Percentiles rank a stretch among this genome's conserved stretches.
Evolutionary conservation across 2,113 vertebrate genomes (phyloP).

Genomic region (Falcunculus frontatus): DNA sequence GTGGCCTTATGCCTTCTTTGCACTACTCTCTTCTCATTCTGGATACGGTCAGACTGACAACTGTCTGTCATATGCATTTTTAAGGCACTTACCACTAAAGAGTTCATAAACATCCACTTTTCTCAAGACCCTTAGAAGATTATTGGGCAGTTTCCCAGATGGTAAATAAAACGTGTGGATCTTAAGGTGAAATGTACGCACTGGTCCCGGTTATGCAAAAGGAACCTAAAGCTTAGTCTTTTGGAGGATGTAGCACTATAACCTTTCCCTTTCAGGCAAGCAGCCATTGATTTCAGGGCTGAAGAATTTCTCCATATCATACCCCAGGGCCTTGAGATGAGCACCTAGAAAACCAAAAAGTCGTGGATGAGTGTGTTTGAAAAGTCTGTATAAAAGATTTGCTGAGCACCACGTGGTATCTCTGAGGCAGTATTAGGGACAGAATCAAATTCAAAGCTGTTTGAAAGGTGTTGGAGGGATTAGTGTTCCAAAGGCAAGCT

Average conservation of each 20-base stretch:
- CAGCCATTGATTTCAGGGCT: neutral
- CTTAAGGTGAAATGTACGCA: neutral
- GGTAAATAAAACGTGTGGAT: neutral
- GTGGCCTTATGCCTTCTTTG: neutral
- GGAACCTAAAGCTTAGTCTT: neutral
- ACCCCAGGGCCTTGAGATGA: neutral
- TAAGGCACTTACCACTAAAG: neutral
- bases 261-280: neutral
- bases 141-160: neutral
- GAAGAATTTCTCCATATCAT: neutral
- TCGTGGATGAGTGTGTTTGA: neutral
- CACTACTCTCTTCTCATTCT: neutral
- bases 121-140: neutral
- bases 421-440: neutral
- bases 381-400: neutral
- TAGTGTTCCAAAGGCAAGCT: neutral
- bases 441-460: neutral
- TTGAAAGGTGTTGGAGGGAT: neutral
- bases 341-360: neutral
- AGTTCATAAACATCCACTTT: neutral
- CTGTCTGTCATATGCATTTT: neutral
- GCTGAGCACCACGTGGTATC: accelerated
- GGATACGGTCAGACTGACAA: neutral
- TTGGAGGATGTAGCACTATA: neutral
- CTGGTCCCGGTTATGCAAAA: neutral